Conservation (phyloP, 2,888 invertebrate genomes). For the Agrochola circellaris region DNA sequence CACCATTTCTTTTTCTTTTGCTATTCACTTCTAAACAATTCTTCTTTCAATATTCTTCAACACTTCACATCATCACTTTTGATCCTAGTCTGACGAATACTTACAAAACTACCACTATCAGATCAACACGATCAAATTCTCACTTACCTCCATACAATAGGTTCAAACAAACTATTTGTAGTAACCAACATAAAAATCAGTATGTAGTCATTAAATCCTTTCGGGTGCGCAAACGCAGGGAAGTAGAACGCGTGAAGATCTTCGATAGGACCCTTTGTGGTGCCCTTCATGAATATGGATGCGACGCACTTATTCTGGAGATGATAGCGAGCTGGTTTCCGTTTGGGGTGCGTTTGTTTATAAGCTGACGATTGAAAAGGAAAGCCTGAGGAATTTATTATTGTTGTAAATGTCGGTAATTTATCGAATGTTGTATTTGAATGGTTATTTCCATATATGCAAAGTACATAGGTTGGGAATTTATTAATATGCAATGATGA, state of each 20-base stretch:
- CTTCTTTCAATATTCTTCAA: not conserved
- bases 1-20: no score
- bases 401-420: constrained; percentile 4
- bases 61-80: not conserved
- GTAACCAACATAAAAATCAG: constrained; percentile 54
- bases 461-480: no score
- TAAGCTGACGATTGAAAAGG: constrained; percentile 14
- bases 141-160: constrained; percentile 51
- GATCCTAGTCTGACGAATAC: not conserved
- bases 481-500: not conserved
- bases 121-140: constrained; percentile 35
- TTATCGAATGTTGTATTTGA: not conserved
- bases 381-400: not conserved
- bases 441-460: not conserved
- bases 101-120: constrained; percentile 31
- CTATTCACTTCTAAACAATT: not conserved
- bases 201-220: constrained; percentile 71
- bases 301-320: constrained; percentile 54
- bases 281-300: constrained; percentile 67
- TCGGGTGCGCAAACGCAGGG: constrained; percentile 63
- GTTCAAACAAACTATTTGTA: constrained; percentile 53
- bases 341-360: constrained; percentile 48
- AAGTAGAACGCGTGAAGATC: constrained; percentile 74
- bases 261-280: constrained; percentile 63
- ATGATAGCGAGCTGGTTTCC: constrained; percentile 50